These are phyloP conservation scores for Anoplolepis gracilipes DNA, from an alignment of 1,140 invertebrate species.

Conservation along the genomic window DNA sequence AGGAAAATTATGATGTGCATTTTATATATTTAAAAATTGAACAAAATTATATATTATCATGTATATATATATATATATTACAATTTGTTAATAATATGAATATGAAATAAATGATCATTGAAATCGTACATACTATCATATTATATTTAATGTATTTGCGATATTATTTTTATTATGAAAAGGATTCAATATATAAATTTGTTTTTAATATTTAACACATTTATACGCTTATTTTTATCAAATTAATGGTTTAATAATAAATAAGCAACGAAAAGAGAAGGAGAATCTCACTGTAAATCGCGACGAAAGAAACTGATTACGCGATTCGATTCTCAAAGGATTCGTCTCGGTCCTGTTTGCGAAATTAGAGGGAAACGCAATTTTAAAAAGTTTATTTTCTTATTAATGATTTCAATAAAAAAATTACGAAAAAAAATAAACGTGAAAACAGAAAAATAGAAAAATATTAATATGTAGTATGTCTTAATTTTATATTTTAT, in stretches of 20 bases:
- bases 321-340: neutral
- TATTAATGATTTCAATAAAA: no score
- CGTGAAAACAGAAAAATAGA: no score
- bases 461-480: no score
- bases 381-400: neutral
- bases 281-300: constrained; percentile 36
- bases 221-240: neutral
- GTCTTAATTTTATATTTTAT: no score
- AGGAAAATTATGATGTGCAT: no score
- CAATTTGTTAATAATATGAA: no score
- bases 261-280: neutral
- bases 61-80: no score
- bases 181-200: neutral
- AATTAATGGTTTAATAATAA: neutral
- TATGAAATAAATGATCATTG: no score
- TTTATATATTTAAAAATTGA: no score
- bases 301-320: neutral
- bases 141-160: neutral
- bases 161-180: neutral
- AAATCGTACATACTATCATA: no score
- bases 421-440: no score
- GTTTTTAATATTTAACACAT: neutral
- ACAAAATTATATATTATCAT: no score
- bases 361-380: neutral
- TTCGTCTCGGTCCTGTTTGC: neutral